Conservation (phyloP, 2,113 vertebrate species). For the Mesocricetus auratus region DNA sequence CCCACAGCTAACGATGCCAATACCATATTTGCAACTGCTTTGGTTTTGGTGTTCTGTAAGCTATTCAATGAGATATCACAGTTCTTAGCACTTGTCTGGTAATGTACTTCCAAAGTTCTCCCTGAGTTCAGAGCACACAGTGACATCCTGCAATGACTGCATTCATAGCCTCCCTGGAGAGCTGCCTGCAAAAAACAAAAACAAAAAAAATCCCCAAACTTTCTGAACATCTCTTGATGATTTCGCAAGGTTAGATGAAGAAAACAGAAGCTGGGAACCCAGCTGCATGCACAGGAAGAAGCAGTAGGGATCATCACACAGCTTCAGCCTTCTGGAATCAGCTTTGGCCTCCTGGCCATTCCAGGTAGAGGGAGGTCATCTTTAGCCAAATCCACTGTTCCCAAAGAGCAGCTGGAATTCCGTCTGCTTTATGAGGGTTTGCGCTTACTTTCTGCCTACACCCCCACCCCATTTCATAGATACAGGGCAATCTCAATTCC, state of each 20-base stretch:
- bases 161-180: neutral
- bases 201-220: too few relatives aligned
- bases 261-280: neutral
- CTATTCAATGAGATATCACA: neutral
- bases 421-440: neutral
- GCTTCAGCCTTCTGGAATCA: neutral
- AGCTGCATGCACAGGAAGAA: neutral
- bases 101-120: neutral
- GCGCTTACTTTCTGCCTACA: neutral
- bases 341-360: neutral
- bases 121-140: neutral
- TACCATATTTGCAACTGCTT: neutral
- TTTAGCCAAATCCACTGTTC: neutral
- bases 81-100: neutral
- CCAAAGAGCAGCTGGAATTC: neutral
- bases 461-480: neutral
- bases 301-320: rapidly evolving
- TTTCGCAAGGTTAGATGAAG: neutral
- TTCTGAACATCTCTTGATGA: neutral
- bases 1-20: neutral
- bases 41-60: neutral
- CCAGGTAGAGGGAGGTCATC: neutral
- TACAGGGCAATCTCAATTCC: neutral
- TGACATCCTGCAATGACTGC: neutral
- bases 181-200: neutral